Evolutionary conservation across 2,113 vertebrate species (phyloP), one percentile per base, ranked within the genome.

Genomic region (Archilochus colubris): DNA sequence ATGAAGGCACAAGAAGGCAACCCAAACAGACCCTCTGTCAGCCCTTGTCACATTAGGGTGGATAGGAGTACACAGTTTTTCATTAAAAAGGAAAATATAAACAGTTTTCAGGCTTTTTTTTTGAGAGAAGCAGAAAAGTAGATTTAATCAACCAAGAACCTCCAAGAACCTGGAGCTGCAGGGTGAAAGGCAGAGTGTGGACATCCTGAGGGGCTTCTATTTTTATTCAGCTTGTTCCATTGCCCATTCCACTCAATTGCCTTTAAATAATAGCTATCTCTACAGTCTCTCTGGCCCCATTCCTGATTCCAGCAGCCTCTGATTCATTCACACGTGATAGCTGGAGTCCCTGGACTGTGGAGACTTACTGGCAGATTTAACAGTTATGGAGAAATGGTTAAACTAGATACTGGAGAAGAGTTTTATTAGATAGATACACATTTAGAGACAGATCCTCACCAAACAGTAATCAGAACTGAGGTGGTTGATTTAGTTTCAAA

Each of bases 171-270:
- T 88, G 86, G 86, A 93, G 75, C 82, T 85, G 79, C 43, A 5
- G 46, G 66, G 57, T 33, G 53, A 84, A 88, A 89, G 55, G 66
- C 74, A 86, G 80, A 93, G 55, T 0, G 3, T 53, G 67, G 59
- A 44, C 86, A 82, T 63, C 81, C 95, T 79, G 17, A 85, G 86
- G 48, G 70, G 59, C 44, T 80, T 85, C 83, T 81, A n/a, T 70
- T 96, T 92, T 93, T 43, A 67, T 88, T 67, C 72, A 50, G 76
- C 78, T 88, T 90, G 70, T 88, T 90, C 77, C 61, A 89, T 92
- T 77, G 36, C 69, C 83, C 73, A 92, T 96, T 96, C 77, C 77
- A 89, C 81, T 88, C 93, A 88, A 82, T 96, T 95, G 94, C 78
- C 76, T 93, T 82, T 93, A 86, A 88, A 86, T 94, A 95, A 96